phyloP scores from a whole-genome alignment of 2,888 invertebrate genomes.

The Cheilosia pagana region DNA sequence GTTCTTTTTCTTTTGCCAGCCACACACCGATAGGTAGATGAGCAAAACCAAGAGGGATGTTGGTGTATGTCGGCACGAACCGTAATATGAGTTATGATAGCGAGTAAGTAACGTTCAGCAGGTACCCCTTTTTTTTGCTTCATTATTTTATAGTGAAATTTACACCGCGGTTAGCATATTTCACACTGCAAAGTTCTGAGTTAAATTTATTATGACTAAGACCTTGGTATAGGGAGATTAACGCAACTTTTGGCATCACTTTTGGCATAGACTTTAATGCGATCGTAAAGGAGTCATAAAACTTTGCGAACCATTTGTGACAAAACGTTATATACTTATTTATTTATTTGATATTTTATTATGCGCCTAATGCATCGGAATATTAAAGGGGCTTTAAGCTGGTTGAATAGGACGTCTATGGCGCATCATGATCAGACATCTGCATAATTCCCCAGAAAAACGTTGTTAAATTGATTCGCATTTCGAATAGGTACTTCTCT shows the following conservation, averaged over 20 bases:
- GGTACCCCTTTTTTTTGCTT: not conserved
- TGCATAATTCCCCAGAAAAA: no score
- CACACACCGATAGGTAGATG: not conserved
- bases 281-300: no score
- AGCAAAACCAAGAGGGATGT: not conserved
- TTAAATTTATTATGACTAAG: not conserved
- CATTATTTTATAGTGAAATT: not conserved
- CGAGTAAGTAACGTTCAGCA: conserved; percentile 9
- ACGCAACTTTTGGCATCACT: not conserved
- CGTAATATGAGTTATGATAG: conserved; percentile 15
- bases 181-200: not conserved
- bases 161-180: not conserved
- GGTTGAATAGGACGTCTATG: no score
- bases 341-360: no score
- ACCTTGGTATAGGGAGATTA: not conserved
- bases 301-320: no score
- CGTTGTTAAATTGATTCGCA: no score
- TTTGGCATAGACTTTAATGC: no score
- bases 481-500: no score
- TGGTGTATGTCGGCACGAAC: not conserved
- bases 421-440: no score
- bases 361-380: no score
- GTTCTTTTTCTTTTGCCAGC: not conserved
- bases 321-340: no score
- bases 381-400: no score